Percentiles rank a stretch among this genome's conserved stretches.
Evolutionary conservation across 2,888 invertebrate species (phyloP).

Genomic region (Polia nebulosa): DNA sequence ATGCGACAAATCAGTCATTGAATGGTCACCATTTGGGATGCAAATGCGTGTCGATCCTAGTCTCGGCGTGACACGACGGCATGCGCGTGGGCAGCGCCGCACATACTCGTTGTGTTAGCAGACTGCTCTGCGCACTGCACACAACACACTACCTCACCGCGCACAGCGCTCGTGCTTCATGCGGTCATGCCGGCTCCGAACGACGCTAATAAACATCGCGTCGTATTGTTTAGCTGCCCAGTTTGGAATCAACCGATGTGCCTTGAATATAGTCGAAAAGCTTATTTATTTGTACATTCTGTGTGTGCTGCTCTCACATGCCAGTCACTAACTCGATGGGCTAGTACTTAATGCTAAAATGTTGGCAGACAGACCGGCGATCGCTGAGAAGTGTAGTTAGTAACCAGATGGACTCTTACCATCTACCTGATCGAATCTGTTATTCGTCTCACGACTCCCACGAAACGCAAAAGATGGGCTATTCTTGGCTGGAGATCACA

Average conservation of each 20-base stretch:
- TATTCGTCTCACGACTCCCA: slow-evolving; percentile 20
- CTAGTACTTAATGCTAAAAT: neutral
- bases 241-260: slow-evolving; percentile 36
- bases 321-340: neutral
- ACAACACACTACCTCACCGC: neutral
- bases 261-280: slow-evolving; percentile 22
- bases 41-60: slow-evolving; percentile 69
- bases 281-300: slow-evolving; percentile 35
- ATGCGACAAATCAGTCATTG: slow-evolving; percentile 18
- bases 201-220: slow-evolving; percentile 48
- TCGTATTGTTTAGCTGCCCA: slow-evolving; percentile 45
- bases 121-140: neutral
- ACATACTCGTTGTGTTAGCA: neutral
- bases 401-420: slow-evolving; percentile 5
- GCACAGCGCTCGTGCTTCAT: neutral
- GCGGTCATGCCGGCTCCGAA: slow-evolving; percentile 3
- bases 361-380: slow-evolving; percentile 19
- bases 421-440: slow-evolving; percentile 21
- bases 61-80: slow-evolving; percentile 42
- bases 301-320: neutral
- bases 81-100: slow-evolving; percentile 50
- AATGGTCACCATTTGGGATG: slow-evolving; percentile 71
- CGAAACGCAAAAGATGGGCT: slow-evolving; percentile 16
- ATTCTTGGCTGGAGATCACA: slow-evolving; percentile 33
- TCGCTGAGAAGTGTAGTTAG: slow-evolving; percentile 14